phyloP scores from a whole-genome alignment of 2,113 vertebrate genomes.

The Peromyscus leucopus region DNA sequence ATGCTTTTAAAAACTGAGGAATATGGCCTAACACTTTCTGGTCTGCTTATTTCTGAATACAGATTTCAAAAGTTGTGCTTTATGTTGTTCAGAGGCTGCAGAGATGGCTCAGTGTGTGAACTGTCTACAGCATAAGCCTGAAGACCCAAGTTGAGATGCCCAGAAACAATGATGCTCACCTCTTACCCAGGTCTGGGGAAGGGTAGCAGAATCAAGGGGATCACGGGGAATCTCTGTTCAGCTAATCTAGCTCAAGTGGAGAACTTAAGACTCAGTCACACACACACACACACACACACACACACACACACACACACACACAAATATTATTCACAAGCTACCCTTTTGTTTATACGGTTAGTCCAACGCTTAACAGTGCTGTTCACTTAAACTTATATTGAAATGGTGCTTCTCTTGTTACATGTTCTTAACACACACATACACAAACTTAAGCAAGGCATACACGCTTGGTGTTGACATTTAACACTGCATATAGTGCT shows the following conservation, averaged over 20 bases:
- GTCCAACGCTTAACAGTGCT: not conserved
- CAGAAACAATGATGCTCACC: not conserved
- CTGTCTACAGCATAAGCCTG: no score
- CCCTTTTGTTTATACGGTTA: not conserved
- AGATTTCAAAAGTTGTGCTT: constrained; percentile 2
- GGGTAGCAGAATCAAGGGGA: not conserved
- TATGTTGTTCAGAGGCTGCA: not conserved
- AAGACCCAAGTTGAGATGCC: not conserved
- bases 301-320: no score
- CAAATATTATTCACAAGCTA: not conserved
- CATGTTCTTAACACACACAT: not conserved
- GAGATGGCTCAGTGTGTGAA: not conserved
- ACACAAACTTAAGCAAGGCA: not conserved
- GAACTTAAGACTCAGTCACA: not conserved
- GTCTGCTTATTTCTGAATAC: not conserved
- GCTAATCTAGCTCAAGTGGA: not conserved
- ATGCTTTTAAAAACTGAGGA: constrained; percentile 21
- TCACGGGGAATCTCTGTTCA: not conserved
- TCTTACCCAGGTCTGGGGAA: not conserved
- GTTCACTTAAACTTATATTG: not conserved
- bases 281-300: no score
- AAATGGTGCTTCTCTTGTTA: not conserved
- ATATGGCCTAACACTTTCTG: not conserved
- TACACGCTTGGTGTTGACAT: not conserved
- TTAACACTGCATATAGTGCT: not conserved